Percentiles rank a stretch among this genome's conserved stretches.
phyloP scores from a whole-genome alignment of 2,797 vertebrate species.

The Benthosema pterotum region DNA sequence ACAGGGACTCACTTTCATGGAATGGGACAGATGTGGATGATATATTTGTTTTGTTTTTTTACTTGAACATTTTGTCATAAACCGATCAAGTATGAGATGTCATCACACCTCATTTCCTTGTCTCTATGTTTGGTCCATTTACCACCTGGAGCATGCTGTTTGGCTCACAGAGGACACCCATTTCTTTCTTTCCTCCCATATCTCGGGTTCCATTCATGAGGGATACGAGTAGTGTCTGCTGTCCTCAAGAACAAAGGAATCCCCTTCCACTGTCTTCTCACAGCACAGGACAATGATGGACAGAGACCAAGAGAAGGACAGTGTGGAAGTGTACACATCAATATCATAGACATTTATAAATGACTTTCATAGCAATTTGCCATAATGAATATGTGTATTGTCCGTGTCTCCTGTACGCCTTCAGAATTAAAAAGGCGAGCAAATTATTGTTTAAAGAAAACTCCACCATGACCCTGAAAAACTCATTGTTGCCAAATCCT shows the following conservation, averaged over 20 bases:
- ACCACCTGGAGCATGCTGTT: constrained; percentile 7
- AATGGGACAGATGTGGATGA: constrained; percentile 20
- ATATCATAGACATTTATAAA: constrained; percentile 54
- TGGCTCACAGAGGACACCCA: constrained; percentile 32
- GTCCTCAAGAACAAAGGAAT: constrained; percentile 31
- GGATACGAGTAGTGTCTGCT: constrained; percentile 40
- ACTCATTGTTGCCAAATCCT: constrained; percentile 79
- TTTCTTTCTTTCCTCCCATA: constrained; percentile 15
- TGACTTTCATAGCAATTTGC: constrained; percentile 57
- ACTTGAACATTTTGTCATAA: not conserved
- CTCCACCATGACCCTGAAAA: constrained; percentile 45
- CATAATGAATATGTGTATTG: constrained; percentile 55
- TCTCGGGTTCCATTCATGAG: constrained; percentile 22
- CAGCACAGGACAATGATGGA: constrained; percentile 18
- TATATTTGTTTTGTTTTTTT: not conserved
- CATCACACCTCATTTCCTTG: constrained; percentile 25
- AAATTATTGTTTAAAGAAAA: constrained; percentile 44
- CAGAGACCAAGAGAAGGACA: constrained; percentile 7
- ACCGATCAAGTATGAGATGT: constrained; percentile 13
- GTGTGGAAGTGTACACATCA: constrained; percentile 45
- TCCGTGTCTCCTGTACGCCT: constrained; percentile 54
- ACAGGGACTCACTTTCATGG: not conserved
- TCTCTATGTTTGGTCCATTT: constrained; percentile 20
- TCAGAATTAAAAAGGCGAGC: constrained; percentile 42
- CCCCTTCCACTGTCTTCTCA: constrained; percentile 37